Base-by-base conservation (phyloP, 2,113 vertebrate genomes). In the Aphyosemion australe region DNA sequence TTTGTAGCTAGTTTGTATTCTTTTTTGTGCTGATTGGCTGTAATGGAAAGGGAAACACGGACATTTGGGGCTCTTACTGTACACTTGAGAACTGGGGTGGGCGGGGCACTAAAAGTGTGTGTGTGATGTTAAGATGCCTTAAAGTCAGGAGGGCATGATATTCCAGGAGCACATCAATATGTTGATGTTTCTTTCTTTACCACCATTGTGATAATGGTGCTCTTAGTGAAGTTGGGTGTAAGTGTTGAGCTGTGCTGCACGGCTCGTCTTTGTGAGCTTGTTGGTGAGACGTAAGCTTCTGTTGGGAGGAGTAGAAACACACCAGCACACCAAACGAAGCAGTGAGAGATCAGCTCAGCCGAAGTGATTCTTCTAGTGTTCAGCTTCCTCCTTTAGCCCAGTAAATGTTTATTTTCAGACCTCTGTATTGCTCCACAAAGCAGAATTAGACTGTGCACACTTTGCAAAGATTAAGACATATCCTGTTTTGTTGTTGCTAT, bases 201-300 rank as follows among this genome's bases (percentile, higher is more conserved):
- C 70, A 79, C 79, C 76, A 80, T 90, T 89, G 77, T 84, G 55
- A 66, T 74, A 84, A 82, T 86, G 87, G 84, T 79, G 69, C 55
- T 66, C 51, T 62, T 57, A 69, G 34, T 77, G 31, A 56, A 67
- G 83, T 66, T 19, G 4, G 57, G 74, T 83, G 79, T 82, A 82
- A 81, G 69, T 83, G 74, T 81, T 75, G 54, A 65, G 77, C 77
- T 84, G 65, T 21, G 20, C 66, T 69, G 71, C 74, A 64, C 58
- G 20, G 32, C 61, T 75, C 69, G 63, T 53, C 52, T 78, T 81
- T 83, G 37, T 76, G 68, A 76, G 55, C 74, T 26, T 52, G 50
- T 80, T 75, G 80, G 48, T 82, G 79, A 49, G 52, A 77, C 48
- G 41, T 47, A 47, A 65, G 67, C 69, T 76, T 37, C 65, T 57